Evolutionary conservation across 92 coral and sea anemone genomes (phyloP).

Genomic region (Epizoanthus stellaris): DNA sequence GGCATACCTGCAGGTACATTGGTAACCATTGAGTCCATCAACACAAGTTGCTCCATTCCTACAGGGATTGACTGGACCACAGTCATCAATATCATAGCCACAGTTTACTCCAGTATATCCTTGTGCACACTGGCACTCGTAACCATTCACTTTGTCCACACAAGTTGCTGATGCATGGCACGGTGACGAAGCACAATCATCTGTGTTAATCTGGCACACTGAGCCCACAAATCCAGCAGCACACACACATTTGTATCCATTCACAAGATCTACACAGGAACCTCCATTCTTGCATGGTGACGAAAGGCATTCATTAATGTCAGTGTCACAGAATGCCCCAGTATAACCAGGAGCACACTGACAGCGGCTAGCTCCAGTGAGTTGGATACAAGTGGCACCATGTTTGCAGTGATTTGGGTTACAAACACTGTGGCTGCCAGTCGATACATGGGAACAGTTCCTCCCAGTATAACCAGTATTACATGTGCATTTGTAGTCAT

Average conservation of each 20-base stretch:
- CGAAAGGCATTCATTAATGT: constrained; percentile 85
- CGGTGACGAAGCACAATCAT: constrained; percentile 80
- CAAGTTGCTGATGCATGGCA: constrained; percentile 88
- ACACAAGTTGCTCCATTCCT: constrained; percentile 93
- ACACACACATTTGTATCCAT: constrained; percentile 93
- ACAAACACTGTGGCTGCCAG: constrained; percentile 49
- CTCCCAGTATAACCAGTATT: constrained; percentile 76
- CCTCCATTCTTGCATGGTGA: constrained; percentile 85
- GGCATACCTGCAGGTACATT: constrained; percentile 88
- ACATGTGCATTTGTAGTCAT: constrained; percentile 88
- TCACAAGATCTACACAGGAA: constrained; percentile 83
- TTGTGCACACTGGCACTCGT: constrained; percentile 79
- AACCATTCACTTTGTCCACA: constrained; percentile 79
- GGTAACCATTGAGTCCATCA: constrained; percentile 83
- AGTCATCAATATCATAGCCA: constrained; percentile 80
- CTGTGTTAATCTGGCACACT: constrained; percentile 59
- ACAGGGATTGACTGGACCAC: constrained; percentile 90
- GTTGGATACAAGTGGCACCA: constrained; percentile 75
- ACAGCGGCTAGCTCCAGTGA: constrained; percentile 67
- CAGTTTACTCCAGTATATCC: constrained; percentile 94
- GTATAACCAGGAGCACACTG: constrained; percentile 82
- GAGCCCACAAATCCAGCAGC: constrained; percentile 82
- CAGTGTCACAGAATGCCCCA: constrained; percentile 87
- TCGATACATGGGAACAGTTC: constrained; percentile 70
- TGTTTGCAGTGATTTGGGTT: constrained; percentile 83